phyloP scores from a whole-genome alignment of 2,888 invertebrate genomes.

The Parapristionchus giblindavisi region DNA sequence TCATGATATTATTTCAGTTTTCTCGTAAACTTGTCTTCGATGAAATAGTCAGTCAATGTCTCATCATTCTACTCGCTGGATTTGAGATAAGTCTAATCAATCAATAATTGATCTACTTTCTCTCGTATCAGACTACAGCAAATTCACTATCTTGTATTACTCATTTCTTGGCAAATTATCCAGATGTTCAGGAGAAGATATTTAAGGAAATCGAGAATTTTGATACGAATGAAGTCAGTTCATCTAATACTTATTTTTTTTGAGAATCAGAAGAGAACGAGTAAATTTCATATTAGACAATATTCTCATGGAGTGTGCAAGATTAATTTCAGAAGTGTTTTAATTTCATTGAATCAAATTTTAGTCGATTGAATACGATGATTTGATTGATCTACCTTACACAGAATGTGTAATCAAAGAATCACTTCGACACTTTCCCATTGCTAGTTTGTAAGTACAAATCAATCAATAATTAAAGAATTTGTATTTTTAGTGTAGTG shows the following conservation, averaged over 20 bases:
- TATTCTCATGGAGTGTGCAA: not conserved
- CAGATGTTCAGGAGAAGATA: slow-evolving; percentile 50
- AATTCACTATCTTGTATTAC: slow-evolving; percentile 27
- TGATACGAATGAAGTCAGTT: slow-evolving; percentile 44
- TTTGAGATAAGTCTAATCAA: slow-evolving; percentile 71
- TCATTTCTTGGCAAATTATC: slow-evolving; percentile 47
- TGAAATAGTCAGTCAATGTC: slow-evolving; percentile 58
- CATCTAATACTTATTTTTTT: not conserved
- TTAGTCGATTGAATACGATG: slow-evolving; percentile 55
- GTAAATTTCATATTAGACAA: not conserved
- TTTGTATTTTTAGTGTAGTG: not conserved
- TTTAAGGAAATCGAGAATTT: slow-evolving; percentile 41
- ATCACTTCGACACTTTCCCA: slow-evolving; percentile 57
- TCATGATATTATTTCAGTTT: slow-evolving; percentile 38
- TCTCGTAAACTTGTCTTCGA: slow-evolving; percentile 51
- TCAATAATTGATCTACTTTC: not conserved
- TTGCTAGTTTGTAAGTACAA: slow-evolving; percentile 53
- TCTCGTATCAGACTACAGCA: not conserved
- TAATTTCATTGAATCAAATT: not conserved
- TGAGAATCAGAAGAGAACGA: not conserved
- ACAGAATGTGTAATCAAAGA: slow-evolving; percentile 62
- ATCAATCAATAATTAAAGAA: not conserved
- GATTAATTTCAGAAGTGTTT: no score
- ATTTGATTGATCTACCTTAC: slow-evolving; percentile 53
- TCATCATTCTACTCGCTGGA: slow-evolving; percentile 64